phyloP scores from a whole-genome alignment of 1,140 invertebrate genomes.

The Charaxes varanes region DNA sequence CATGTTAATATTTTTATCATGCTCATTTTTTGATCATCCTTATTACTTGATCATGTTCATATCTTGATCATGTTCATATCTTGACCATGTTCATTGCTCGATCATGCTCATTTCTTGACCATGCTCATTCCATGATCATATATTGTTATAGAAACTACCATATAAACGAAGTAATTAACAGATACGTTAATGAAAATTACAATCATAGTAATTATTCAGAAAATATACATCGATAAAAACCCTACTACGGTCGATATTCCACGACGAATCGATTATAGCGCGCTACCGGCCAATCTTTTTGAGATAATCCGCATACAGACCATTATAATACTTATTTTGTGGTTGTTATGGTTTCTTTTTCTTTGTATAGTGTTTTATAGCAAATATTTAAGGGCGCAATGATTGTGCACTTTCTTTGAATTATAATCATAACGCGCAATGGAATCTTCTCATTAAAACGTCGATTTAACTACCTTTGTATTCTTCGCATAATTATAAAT shows the following conservation, averaged over 20 bases:
- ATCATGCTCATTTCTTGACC: too few species aligned
- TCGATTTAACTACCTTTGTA: conserved; percentile 14
- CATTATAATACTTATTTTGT: not conserved
- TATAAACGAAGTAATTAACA: too few species aligned
- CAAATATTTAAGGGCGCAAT: conserved; percentile 16
- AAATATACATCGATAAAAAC: conserved; percentile 21
- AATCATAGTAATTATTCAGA: conserved; percentile 15
- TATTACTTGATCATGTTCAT: too few species aligned
- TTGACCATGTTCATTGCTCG: too few species aligned
- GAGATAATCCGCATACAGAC: not conserved
- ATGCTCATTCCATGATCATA: too few species aligned
- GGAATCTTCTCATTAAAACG: conserved; percentile 26
- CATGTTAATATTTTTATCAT: too few species aligned
- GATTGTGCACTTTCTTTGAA: conserved; percentile 26
- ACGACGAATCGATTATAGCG: conserved; percentile 45
- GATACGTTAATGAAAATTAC: too few species aligned
- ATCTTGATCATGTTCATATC: too few species aligned
- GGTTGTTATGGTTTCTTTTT: not conserved
- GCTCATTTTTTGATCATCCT: too few species aligned
- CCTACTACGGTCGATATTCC: conserved; percentile 30
- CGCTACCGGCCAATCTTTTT: conserved; percentile 36
- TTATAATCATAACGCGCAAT: conserved; percentile 26
- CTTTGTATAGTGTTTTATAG: conserved; percentile 2
- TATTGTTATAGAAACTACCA: too few species aligned
- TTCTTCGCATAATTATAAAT: too few species aligned